Conservation (phyloP, 2,888 invertebrate species). For the Parnassius orleans region DNA sequence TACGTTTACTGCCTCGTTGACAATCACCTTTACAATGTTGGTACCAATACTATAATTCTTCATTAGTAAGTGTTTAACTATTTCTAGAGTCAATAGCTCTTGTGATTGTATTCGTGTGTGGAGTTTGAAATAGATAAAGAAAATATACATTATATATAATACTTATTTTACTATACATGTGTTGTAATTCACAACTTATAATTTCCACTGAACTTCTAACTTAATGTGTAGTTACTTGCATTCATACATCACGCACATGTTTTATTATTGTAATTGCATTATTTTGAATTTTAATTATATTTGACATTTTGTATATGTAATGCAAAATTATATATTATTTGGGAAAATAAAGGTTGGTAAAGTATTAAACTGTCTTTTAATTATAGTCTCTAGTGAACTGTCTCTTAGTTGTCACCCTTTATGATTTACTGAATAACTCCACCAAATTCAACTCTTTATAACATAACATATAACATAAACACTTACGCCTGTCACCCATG, state of each 20-base stretch:
- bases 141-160: not conserved
- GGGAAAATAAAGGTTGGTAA: constrained; percentile 9
- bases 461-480: too few relatives aligned
- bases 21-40: not conserved
- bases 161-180: not conserved
- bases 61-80: not conserved
- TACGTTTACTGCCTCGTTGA: not conserved
- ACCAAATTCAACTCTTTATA: too few relatives aligned
- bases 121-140: not conserved
- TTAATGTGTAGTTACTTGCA: not conserved
- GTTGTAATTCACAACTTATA: not conserved
- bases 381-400: not conserved
- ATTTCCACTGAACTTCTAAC: constrained; percentile 1
- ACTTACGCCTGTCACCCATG: too few relatives aligned
- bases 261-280: not conserved
- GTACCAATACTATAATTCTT: not conserved
- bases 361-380: not conserved
- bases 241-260: constrained; percentile 4
- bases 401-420: not conserved
- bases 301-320: constrained; percentile 11
- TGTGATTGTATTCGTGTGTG: not conserved
- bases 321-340: constrained; percentile 11
- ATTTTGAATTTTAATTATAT: not conserved
- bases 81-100: not conserved
- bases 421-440: not conserved